Conservation (phyloP, 2,113 vertebrate genomes). For the Salminus brasiliensis region DNA sequence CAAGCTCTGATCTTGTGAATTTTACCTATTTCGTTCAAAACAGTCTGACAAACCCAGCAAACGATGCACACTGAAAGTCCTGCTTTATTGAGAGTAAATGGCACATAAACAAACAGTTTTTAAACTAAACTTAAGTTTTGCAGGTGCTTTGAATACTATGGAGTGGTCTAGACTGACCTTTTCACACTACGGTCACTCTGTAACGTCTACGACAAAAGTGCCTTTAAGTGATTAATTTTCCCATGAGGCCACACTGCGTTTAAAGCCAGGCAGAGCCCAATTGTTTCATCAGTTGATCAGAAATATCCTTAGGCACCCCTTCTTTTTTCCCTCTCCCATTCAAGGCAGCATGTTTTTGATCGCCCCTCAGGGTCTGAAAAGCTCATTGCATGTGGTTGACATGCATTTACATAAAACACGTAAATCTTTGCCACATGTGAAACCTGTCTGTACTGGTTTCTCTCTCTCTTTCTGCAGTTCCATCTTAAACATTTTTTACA, state of each 20-base stretch:
- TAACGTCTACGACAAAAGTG: neutral
- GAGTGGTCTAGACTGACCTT: too few species aligned
- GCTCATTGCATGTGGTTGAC: conserved; percentile 33
- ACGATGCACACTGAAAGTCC: too few species aligned
- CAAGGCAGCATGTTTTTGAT: neutral
- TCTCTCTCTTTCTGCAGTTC: neutral
- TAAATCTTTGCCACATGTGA: conserved; percentile 52
- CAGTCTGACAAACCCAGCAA: too few species aligned
- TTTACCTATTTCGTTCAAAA: too few species aligned
- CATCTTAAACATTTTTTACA: conserved; percentile 55
- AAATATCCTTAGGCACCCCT: neutral
- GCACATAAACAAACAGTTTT: too few species aligned
- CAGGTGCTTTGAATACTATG: too few species aligned
- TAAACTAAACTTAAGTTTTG: too few species aligned
- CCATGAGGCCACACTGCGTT: neutral
- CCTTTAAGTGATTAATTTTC: neutral
- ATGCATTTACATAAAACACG: conserved; percentile 42
- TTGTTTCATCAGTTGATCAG: conserved; percentile 10
- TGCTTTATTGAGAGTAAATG: too few species aligned
- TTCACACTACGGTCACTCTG: too few species aligned
- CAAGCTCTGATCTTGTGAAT: too few species aligned
- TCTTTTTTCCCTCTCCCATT: conserved; percentile 2
- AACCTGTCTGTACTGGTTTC: conserved; percentile 11
- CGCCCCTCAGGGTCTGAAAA: neutral
- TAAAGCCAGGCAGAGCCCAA: neutral